Conservation (phyloP, 2,797 vertebrate species). For the Picus viridis region DNA sequence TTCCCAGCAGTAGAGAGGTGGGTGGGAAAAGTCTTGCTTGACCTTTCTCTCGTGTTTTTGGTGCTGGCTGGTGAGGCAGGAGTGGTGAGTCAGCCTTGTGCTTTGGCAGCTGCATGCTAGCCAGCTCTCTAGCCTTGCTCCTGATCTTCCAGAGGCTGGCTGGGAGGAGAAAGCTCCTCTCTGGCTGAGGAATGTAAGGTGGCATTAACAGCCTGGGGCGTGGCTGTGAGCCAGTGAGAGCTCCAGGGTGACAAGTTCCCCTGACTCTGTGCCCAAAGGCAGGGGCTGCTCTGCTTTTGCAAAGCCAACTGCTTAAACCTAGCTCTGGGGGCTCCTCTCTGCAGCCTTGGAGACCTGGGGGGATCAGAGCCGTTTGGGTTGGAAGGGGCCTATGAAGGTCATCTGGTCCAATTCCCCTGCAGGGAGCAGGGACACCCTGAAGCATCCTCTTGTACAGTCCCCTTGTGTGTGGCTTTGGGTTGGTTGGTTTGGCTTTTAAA, state of each 20-base stretch:
- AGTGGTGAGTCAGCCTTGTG: not conserved
- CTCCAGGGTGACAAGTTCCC: not conserved
- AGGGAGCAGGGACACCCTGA: not conserved
- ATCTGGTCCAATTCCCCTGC: no score
- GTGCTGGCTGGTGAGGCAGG: not conserved
- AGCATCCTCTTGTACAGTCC: not conserved
- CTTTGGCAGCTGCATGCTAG: constrained; percentile 1
- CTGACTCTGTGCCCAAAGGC: not conserved
- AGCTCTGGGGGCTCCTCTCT: not conserved
- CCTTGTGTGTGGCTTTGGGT: fast-evolving
- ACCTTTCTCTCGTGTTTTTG: not conserved
- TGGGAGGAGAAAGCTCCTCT: not conserved
- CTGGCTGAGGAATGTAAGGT: not conserved
- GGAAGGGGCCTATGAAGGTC: not conserved
- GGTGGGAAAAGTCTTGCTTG: not conserved
- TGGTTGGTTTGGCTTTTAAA: not conserved
- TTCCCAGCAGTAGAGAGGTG: not conserved
- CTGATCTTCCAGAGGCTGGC: not conserved
- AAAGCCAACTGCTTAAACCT: not conserved
- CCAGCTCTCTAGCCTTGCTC: not conserved
- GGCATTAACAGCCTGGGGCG: not conserved
- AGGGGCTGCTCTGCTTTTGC: not conserved
- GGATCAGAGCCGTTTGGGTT: not conserved
- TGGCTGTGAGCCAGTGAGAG: not conserved
- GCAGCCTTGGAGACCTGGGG: not conserved